Conservation (phyloP, 2,888 invertebrate genomes). For the Tachina lurida region DNA sequence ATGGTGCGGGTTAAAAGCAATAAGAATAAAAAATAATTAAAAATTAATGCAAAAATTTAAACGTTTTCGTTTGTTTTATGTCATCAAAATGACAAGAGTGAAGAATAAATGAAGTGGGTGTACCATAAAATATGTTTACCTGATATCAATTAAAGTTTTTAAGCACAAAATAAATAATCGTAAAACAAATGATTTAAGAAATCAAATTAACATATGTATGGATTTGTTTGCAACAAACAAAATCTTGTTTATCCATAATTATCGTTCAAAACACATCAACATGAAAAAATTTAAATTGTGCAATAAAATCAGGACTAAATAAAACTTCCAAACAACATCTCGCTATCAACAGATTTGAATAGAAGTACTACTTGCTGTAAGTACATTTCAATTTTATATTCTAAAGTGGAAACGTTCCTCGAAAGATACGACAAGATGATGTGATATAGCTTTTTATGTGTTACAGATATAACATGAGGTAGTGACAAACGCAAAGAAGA, state of each 20-base stretch:
- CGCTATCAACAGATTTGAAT: not conserved
- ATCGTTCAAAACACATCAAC: not conserved
- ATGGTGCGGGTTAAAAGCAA: not conserved
- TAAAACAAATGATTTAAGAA: too few relatives aligned
- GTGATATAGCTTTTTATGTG: not conserved
- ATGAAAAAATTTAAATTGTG: not conserved
- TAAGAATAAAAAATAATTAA: constrained; percentile 6
- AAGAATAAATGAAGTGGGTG: constrained; percentile 8
- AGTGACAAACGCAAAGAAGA: too few relatives aligned
- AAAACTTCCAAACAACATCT: not conserved
- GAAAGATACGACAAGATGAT: too few relatives aligned
- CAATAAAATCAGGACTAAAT: not conserved
- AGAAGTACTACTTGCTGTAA: not conserved
- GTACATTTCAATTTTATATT: not conserved
- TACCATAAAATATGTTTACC: not conserved
- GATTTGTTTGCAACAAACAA: not conserved
- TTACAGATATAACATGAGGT: too few relatives aligned
- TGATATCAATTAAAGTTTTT: too few relatives aligned
- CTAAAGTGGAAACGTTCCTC: not conserved
- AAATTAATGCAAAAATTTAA: constrained; percentile 5
- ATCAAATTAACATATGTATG: not conserved
- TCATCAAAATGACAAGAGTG: constrained; percentile 26
- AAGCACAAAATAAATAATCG: too few relatives aligned
- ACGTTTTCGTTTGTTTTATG: not conserved
- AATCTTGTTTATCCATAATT: not conserved